phyloP scores from a whole-genome alignment of 2,113 vertebrate genomes.

The Brachyhypopomus occidentalis region DNA sequence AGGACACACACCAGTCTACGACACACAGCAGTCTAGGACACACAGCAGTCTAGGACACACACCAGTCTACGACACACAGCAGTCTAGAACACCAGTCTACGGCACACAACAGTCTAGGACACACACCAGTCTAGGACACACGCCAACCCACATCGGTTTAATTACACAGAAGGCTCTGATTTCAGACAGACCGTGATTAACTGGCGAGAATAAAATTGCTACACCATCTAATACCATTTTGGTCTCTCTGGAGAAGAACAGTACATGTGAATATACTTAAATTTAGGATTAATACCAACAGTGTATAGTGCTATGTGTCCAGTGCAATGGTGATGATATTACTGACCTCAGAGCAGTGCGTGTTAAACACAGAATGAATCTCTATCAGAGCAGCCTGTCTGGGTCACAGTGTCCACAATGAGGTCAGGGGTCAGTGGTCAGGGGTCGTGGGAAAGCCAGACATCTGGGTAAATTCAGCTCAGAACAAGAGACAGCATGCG shows the following conservation, averaged over 20 bases:
- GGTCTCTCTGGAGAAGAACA: background rate
- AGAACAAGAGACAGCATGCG: background rate
- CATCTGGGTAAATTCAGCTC: constrained; percentile 53
- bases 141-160: background rate
- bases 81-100: too few species aligned
- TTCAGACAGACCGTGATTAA: background rate
- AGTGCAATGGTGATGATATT: background rate
- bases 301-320: background rate
- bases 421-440: constrained; percentile 49
- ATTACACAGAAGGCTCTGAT: background rate
- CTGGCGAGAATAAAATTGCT: background rate
- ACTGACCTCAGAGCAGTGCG: background rate
- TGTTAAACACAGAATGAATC: constrained; percentile 2
- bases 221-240: background rate
- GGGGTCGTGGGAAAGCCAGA: constrained; percentile 65
- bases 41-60: too few species aligned
- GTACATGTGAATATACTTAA: background rate
- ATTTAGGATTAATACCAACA: background rate
- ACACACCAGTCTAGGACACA: too few species aligned
- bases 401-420: constrained; percentile 47
- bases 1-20: too few species aligned
- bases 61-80: too few species aligned
- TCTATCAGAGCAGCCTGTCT: constrained; percentile 16
- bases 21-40: too few species aligned
- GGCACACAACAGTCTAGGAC: too few species aligned